A percentile compares a stretch with the other conserved stretches of the same genome.
Evolutionary conservation across 2,888 invertebrate genomes (phyloP).

Genomic region (Dorcus hopei): DNA sequence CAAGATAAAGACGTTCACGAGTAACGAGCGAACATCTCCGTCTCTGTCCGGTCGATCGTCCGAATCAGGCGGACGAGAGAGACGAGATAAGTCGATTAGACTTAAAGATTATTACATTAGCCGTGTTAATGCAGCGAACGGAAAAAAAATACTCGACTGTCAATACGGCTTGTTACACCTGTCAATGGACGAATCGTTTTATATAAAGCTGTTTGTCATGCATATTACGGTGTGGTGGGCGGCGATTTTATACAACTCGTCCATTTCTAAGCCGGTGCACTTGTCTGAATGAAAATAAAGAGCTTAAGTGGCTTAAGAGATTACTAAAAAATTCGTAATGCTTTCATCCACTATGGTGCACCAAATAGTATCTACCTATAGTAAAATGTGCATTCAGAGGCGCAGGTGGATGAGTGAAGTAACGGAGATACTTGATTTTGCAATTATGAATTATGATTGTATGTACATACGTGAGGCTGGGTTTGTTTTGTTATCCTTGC

Average conservation of each 20-base stretch:
- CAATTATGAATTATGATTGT: neutral
- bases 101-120: conserved; percentile 26
- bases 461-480: no score
- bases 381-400: neutral
- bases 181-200: conserved; percentile 30
- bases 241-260: conserved; percentile 9
- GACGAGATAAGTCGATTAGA: conserved; percentile 18
- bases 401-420: neutral
- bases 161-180: conserved; percentile 35
- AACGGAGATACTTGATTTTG: neutral
- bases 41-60: neutral
- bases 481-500: neutral
- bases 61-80: neutral
- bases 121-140: conserved; percentile 22
- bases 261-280: conserved; percentile 1
- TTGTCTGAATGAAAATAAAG: conserved; percentile 1
- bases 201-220: conserved; percentile 35
- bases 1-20: conserved; percentile 15
- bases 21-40: neutral
- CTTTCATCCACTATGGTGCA: neutral
- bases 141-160: conserved; percentile 25
- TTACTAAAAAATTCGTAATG: conserved; percentile 1
- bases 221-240: conserved; percentile 28
- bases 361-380: neutral
- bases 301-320: conserved; percentile 1